These are phyloP conservation scores for Dryobotodes eremita DNA, from an alignment of 2,888 invertebrate species.

Conservation along the genomic window DNA sequence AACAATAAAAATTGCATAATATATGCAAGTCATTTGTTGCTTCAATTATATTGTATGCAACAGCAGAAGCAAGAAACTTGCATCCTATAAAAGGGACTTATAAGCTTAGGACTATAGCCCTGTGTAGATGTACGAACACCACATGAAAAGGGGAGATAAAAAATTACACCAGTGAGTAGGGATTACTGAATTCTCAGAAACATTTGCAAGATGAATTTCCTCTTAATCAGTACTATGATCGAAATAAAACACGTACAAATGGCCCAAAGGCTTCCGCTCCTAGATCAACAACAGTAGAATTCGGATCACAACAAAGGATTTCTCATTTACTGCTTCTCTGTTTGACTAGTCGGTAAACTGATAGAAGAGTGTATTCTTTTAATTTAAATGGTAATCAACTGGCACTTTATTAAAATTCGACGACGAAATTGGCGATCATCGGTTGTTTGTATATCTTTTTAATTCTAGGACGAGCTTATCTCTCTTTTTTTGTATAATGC, in stretches of 20 bases:
- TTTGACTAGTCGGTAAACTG: conserved; percentile 32
- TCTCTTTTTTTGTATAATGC: neutral
- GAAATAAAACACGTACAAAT: conserved; percentile 22
- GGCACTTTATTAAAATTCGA: conserved; percentile 25
- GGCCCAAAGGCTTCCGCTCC: conserved; percentile 50
- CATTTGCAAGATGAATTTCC: conserved; percentile 17
- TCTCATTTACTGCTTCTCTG: conserved; percentile 36
- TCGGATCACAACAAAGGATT: conserved; percentile 47
- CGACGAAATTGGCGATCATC: neutral
- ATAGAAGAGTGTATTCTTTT: conserved; percentile 33
- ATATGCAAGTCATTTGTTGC: neutral
- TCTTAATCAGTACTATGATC: conserved; percentile 14
- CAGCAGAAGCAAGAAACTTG: neutral
- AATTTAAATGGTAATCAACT: conserved; percentile 31
- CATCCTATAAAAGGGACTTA: neutral
- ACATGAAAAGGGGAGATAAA: neutral
- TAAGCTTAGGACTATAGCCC: neutral
- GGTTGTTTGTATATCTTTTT: conserved; percentile 17
- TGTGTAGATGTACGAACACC: neutral
- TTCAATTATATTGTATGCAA: neutral
- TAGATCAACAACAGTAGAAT: conserved; percentile 20
- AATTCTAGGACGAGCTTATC: neutral
- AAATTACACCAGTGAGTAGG: neutral
- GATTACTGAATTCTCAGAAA: conserved; percentile 6
- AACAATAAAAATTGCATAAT: neutral